Evolutionary conservation across 1,140 invertebrate species (phyloP), one percentile per base, ranked within the genome.

Genomic region (Sesamia nonagrioides): DNA sequence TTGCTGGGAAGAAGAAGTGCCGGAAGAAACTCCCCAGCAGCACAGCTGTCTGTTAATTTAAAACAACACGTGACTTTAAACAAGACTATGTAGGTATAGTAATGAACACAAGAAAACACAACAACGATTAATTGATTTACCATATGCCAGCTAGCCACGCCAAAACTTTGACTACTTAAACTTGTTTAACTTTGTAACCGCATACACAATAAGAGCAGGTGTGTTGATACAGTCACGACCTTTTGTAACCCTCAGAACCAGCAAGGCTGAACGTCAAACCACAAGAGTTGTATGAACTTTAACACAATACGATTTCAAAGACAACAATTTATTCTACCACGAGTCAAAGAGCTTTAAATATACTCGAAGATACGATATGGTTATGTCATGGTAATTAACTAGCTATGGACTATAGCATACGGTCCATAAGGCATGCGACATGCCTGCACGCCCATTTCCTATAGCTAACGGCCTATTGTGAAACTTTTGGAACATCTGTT

Each of bases 381-480:
- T 40, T 40, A 40, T 2, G 27, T 50, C 33, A 50, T 69, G 48
- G 68, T 54, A 54, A 7, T 52, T 54, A 15, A 48, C n/a, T 37
- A 13, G 45, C 21, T 69, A 50, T 69, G 66, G 66, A 9, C 42
- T 40, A 60, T 48, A 33, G 56, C 54, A 9, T 13, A 40, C 21
- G 17, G 54, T 17, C 2, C 40, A 37, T 69, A 69, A 50, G 66
- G 66, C 45, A 73, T 40, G 72, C 21, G 63, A 73, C 84, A 84
- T 88, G 80, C 84, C 80, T 68, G 74, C 83, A 85, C 81, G 81
- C 54, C 77, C 45, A 73, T 56, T 86, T 85, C 80, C 82, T 60
- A 75, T 42, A 61, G 40, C 73, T 88, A 85, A 88, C 79, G 77
- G 72, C 82, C 82, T 66, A 88, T 88, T 89, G 86, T 88, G 61